Evolutionary conservation across 2,797 vertebrate genomes (phyloP), one percentile per base, ranked within the genome.

Genomic region (Pygocentrus nattereri): DNA sequence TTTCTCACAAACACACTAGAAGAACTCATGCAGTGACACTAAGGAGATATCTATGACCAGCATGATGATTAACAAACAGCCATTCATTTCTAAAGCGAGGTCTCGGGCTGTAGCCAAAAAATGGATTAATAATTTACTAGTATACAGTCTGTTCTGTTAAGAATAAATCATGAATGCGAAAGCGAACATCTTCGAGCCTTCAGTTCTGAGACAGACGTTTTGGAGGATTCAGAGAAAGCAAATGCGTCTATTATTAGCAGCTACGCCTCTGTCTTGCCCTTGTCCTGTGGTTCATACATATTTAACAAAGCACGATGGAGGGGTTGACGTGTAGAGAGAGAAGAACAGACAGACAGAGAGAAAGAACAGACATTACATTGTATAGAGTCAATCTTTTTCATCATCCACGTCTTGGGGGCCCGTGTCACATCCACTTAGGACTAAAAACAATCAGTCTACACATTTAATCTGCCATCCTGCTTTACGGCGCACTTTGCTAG

Each of bases 261-360:
- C 2, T 34, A 41, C 31, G 13, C n/a, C 41, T 69, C 34, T 23
- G 65, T 47, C 65, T 78, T 59, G 76, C 67, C 58, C 74, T 77
- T 56, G 56, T 44, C 54, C 56, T 76, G 73, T 23, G 49, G 62
- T 61, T 82, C 79, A 86, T 85, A 50, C 67, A 85, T 78, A 76
- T 77, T 77, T 85, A 81, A 70, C 49, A 12, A 16, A 25, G 71
- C 25, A 34, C 15, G 21, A 49, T 56, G 64, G 56, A 68, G 69
- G 47, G 74, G 62, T 15, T 56, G 70, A 74, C 16, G 12, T 67
- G 50, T 54, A 19, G 44, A 38, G 30, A 52, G 61, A 18, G 8
- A 59, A n/a, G n/a, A n/a, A n/a, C n/a, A n/a, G n/a, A n/a, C n/a
- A n/a, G n/a, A n/a, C n/a, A 19, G 44, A 38, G 30, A 52, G 61